These are phyloP conservation scores for Trypoxylus dichotomus DNA, from an alignment of 1,140 invertebrate genomes.

Conservation along the genomic window DNA sequence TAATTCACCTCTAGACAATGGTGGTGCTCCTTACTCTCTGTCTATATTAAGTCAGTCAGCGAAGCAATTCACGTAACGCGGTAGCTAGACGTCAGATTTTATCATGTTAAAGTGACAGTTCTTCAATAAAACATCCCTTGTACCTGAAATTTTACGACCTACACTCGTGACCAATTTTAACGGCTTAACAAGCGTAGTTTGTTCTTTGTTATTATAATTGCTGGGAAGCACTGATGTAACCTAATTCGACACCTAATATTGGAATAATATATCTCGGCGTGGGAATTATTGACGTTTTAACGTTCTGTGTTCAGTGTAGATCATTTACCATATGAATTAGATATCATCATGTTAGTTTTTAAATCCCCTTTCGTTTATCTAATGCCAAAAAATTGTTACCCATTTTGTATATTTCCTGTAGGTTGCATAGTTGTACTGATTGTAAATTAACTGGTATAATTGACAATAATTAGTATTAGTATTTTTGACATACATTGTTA, in stretches of 20 bases:
- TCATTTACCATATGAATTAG: no score
- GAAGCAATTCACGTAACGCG: conserved; percentile 25
- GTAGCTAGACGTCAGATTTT: conserved; percentile 35
- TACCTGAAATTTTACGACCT: conserved; percentile 42
- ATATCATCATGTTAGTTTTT: no score
- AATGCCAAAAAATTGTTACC: no score
- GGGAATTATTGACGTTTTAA: not conserved
- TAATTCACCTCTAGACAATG: conserved; percentile 8
- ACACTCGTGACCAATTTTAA: conserved; percentile 44
- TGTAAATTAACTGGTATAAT: no score
- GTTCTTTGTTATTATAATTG: conserved; percentile 30
- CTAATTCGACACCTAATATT: conserved; percentile 1
- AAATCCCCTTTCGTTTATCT: no score
- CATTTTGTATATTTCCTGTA: no score
- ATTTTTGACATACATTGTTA: no score
- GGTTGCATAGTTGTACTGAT: no score
- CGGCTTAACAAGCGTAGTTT: conserved; percentile 40
- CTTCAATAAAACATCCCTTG: conserved; percentile 40
- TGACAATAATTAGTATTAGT: no score
- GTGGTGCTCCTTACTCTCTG: not conserved
- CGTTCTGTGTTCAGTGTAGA: not conserved
- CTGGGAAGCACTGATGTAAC: not conserved
- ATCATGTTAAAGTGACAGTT: conserved; percentile 38
- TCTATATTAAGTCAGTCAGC: conserved; percentile 21
- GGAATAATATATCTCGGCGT: not conserved